Evolutionary conservation across 2,797 vertebrate species (phyloP).

Genomic region (Coregonus ussuriensis): DNA sequence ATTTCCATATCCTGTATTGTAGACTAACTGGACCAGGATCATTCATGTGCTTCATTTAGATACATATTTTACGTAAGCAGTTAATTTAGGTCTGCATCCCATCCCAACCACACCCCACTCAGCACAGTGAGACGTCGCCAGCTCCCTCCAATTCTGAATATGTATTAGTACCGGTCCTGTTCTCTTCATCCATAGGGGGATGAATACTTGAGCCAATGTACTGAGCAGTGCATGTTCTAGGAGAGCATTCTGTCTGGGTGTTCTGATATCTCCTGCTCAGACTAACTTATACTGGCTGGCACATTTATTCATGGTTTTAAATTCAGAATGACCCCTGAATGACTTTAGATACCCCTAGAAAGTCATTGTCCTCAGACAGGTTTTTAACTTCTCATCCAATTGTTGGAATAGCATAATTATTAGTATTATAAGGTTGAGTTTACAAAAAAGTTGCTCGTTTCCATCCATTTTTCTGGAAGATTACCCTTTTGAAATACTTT

Average conservation of each 20-base stretch:
- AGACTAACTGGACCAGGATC: too few relatives aligned
- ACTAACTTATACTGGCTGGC: background rate
- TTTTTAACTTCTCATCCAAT: background rate
- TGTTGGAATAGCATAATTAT: background rate
- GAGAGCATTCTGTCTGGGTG: background rate
- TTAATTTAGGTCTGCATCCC: background rate
- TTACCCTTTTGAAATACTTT: background rate
- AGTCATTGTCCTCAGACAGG: background rate
- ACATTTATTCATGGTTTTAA: background rate
- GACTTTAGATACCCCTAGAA: background rate
- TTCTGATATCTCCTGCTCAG: background rate
- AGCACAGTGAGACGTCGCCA: background rate
- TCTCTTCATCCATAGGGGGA: background rate
- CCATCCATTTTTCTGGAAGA: background rate
- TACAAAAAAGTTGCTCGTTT: background rate
- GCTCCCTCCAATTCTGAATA: background rate
- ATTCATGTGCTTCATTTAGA: background rate
- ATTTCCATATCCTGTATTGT: background rate
- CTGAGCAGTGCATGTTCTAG: background rate
- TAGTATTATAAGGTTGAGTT: background rate
- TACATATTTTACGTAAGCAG: background rate
- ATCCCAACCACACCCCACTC: background rate
- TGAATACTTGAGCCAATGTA: background rate
- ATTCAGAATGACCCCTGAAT: background rate
- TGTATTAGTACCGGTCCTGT: background rate